phyloP scores from a whole-genome alignment of 2,888 invertebrate genomes.

The Drosophila diplacantha region DNA sequence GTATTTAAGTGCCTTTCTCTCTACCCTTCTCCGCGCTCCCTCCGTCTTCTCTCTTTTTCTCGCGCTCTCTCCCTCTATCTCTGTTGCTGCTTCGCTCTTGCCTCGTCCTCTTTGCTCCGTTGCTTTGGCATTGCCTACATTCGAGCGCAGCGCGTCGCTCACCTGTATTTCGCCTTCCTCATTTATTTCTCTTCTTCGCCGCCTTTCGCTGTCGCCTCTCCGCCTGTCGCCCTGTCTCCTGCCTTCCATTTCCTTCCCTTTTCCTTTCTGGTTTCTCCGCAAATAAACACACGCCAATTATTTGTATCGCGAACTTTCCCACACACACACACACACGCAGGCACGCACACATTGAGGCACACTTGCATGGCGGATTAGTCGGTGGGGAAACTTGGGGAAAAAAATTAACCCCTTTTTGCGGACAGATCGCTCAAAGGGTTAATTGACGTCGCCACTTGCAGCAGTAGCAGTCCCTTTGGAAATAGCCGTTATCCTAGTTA shows the following conservation, averaged over 20 bases:
- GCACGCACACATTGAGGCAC: neutral
- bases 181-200: conserved; percentile 1
- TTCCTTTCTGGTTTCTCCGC: conserved; percentile 11
- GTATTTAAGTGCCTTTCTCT: conserved; percentile 2
- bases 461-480: too few relatives aligned
- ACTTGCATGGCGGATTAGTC: conserved; percentile 1
- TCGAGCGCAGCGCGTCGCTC: conserved; percentile 15
- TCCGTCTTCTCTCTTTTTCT: neutral
- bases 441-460: neutral
- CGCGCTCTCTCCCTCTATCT: neutral
- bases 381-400: conserved; percentile 2
- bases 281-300: conserved; percentile 36
- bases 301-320: conserved; percentile 22
- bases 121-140: conserved; percentile 32
- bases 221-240: neutral
- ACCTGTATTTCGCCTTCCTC: neutral
- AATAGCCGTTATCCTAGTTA: neutral
- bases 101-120: conserved; percentile 5
- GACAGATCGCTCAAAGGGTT: conserved; percentile 1
- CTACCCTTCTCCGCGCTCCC: neutral
- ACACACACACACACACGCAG: conserved; percentile 5
- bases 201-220: neutral
- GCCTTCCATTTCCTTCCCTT: neutral
- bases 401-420: conserved; percentile 10
- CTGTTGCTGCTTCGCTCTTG: neutral